Conservation (phyloP, 37 sponge, comb jelly and placozoan genomes). For the Amphimedon queenslandica region DNA sequence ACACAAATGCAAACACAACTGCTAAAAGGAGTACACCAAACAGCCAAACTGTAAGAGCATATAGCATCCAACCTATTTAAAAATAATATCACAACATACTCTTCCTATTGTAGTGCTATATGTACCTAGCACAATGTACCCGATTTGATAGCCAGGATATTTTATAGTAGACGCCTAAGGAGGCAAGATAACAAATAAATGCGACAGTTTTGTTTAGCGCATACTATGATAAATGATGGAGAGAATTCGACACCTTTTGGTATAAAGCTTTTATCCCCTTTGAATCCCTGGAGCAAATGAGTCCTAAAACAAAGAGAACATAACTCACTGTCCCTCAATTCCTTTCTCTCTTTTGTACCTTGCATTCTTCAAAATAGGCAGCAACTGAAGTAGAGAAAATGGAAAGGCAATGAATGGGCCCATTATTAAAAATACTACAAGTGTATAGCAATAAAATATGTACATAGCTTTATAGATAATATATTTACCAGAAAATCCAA, state of each 20-base stretch:
- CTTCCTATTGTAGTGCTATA: background rate
- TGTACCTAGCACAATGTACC: slow-evolving; percentile 21
- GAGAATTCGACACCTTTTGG: background rate
- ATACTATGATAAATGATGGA: background rate
- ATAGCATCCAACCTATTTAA: slow-evolving; percentile 6
- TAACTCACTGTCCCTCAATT: background rate
- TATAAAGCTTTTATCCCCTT: background rate
- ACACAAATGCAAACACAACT: background rate
- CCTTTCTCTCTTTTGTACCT: background rate
- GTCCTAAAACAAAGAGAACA: background rate
- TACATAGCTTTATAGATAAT: no score
- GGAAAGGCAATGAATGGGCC: background rate
- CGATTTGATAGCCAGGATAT: slow-evolving; percentile 33
- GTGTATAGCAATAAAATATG: no score
- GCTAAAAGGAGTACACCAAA: background rate
- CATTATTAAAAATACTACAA: background rate
- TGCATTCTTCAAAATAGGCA: background rate
- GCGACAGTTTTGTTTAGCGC: no score
- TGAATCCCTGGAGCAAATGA: background rate
- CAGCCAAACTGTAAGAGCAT: slow-evolving; percentile 2
- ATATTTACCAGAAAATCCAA: no score
- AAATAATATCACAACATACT: background rate
- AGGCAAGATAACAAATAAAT: no score
- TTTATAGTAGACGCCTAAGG: slow-evolving; percentile 12
- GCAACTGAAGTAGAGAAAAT: background rate